phyloP scores from a whole-genome alignment of 2,888 invertebrate species.

The Galeopsomyia nigrocyanea region DNA sequence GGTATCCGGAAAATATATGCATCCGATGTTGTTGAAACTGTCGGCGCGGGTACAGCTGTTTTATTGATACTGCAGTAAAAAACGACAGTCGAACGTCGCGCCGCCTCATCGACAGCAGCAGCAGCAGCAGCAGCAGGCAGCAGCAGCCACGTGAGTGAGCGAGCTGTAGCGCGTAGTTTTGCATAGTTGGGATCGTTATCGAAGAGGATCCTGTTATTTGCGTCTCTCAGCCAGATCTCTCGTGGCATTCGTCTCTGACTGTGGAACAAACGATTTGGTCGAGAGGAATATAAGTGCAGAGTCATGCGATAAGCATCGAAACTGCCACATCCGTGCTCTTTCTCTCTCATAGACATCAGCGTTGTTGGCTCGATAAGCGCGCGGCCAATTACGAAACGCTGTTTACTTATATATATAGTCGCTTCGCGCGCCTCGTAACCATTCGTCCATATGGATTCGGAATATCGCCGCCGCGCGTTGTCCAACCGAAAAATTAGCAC shows the following conservation, averaged over 20 bases:
- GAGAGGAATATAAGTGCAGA: conserved; percentile 37
- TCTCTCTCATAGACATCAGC: no score
- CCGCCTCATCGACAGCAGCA: conserved; percentile 34
- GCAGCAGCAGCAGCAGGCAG: conserved; percentile 14
- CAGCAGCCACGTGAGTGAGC: conserved; percentile 1
- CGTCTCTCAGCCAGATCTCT: conserved; percentile 34
- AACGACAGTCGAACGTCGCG: neutral
- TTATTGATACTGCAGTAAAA: no score
- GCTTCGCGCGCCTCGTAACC: no score
- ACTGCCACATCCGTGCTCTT: neutral
- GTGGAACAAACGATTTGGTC: conserved; percentile 31
- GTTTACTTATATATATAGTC: no score
- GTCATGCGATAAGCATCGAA: conserved; percentile 44
- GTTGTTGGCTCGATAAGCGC: no score
- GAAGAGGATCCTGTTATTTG: conserved; percentile 44
- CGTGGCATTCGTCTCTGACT: conserved; percentile 37
- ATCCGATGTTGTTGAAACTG: no score
- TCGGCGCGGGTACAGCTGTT: no score
- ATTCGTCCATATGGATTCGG: no score
- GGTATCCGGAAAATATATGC: no score
- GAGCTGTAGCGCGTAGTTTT: conserved; percentile 24
- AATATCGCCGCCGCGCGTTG: conserved; percentile 47
- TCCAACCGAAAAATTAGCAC: conserved; percentile 52
- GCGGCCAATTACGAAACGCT: no score
- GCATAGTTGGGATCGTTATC: conserved; percentile 48